phyloP scores from a whole-genome alignment of 2,113 vertebrate genomes.

The Petrocephalus zakoni region DNA sequence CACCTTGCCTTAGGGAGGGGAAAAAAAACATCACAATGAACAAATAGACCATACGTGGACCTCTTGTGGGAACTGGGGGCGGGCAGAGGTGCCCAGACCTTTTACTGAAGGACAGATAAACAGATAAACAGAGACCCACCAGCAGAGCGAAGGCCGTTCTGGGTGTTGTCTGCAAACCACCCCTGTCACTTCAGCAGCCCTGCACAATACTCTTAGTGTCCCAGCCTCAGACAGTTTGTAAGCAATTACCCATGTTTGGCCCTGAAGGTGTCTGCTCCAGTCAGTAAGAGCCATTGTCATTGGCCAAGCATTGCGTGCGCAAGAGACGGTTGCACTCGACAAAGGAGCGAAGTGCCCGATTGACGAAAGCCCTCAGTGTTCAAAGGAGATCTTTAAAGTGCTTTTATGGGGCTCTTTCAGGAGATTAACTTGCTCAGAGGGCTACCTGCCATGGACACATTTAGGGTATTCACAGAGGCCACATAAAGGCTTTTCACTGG shows the following conservation, averaged over 20 bases:
- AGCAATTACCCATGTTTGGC: conserved; percentile 71
- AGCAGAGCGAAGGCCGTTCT: conserved; percentile 33
- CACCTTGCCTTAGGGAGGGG: background rate
- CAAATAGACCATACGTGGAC: background rate
- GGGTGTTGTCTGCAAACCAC: conserved; percentile 43
- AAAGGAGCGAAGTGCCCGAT: conserved; percentile 66
- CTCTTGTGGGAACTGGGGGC: background rate
- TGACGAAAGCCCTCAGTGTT: conserved; percentile 63
- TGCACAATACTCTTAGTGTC: conserved; percentile 62
- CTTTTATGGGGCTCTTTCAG: conserved; percentile 67
- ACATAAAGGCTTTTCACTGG: conserved; percentile 63
- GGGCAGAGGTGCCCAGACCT: background rate
- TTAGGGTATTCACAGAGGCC: conserved; percentile 59
- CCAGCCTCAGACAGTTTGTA: conserved; percentile 67
- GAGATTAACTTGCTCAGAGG: conserved; percentile 74
- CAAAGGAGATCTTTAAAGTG: conserved; percentile 64
- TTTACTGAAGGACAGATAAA: background rate
- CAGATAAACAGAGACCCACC: conserved; percentile 7
- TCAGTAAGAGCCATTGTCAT: conserved; percentile 64
- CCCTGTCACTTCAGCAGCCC: conserved; percentile 39
- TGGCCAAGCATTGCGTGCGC: conserved; percentile 58
- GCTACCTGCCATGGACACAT: conserved; percentile 70
- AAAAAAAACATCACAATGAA: background rate
- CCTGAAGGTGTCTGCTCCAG: conserved; percentile 66
- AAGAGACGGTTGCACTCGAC: conserved; percentile 40